These are phyloP conservation scores for Drosophila lacertosa DNA, from an alignment of 1,140 invertebrate genomes.

Conservation along the genomic window DNA sequence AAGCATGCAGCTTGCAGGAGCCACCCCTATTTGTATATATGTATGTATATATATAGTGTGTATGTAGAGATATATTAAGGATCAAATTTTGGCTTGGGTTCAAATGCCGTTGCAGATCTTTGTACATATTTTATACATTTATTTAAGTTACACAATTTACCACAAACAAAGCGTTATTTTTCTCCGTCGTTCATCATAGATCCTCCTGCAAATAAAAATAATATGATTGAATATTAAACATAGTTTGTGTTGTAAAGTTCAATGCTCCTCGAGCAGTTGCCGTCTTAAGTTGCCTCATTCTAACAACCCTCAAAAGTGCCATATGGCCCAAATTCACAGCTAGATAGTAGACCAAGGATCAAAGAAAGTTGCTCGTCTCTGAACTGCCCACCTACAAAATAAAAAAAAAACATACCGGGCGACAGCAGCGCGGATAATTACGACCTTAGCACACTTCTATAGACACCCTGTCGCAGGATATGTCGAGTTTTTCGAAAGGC, in stretches of 20 bases:
- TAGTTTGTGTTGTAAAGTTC: constrained; percentile 54
- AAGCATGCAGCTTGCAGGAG: constrained; percentile 65
- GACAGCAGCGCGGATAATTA: constrained; percentile 64
- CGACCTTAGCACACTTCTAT: constrained; percentile 65
- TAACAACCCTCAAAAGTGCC: constrained; percentile 65
- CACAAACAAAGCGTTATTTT: constrained; percentile 84
- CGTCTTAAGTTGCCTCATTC: constrained; percentile 18
- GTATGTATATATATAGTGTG: not conserved
- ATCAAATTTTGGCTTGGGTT: constrained; percentile 27
- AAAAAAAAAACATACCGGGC: constrained; percentile 5
- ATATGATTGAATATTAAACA: not conserved
- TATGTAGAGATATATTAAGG: constrained; percentile 5
- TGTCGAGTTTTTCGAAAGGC: constrained; percentile 13
- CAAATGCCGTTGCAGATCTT: constrained; percentile 50
- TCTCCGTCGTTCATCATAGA: constrained; percentile 83
- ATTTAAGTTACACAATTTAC: constrained; percentile 56
- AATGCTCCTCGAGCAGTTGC: constrained; percentile 53
- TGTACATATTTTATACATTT: constrained; percentile 12
- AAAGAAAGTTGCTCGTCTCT: constrained; percentile 56
- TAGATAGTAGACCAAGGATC: constrained; percentile 47
- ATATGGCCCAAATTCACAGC: constrained; percentile 58
- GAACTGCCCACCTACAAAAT: constrained; percentile 61
- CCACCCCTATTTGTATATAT: constrained; percentile 48
- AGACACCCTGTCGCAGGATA: not conserved
- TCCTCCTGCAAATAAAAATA: constrained; percentile 63